These are phyloP conservation scores for Cheirogaleus major DNA, from an alignment of 2,797 vertebrate genomes.

Conservation along the genomic window DNA sequence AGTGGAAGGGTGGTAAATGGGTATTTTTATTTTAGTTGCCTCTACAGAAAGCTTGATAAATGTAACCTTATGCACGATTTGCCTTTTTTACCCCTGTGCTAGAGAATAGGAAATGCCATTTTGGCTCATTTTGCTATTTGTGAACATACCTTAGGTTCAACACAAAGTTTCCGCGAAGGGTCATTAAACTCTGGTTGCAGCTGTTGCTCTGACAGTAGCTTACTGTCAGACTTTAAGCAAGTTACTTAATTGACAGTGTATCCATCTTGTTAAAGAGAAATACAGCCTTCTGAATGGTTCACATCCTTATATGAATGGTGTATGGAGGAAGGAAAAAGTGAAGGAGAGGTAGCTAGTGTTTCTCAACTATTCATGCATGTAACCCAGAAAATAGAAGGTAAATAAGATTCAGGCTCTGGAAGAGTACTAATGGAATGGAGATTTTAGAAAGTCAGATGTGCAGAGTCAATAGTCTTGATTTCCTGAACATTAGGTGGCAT, in stretches of 20 bases:
- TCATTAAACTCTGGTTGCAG: neutral
- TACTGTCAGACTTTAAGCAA: neutral
- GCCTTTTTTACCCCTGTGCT: neutral
- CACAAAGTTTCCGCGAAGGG: neutral
- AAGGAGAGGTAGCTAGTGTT: neutral
- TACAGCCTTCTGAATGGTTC: neutral
- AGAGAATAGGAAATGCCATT: neutral
- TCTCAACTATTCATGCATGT: neutral
- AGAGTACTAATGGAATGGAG: neutral
- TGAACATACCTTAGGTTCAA: neutral
- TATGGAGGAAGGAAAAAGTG: neutral
- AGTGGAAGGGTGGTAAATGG: neutral
- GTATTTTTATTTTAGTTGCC: neutral
- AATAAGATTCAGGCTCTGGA: neutral
- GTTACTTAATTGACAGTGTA: neutral
- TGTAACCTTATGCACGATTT: neutral
- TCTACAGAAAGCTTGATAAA: neutral
- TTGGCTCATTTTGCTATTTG: neutral
- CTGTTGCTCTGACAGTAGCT: neutral
- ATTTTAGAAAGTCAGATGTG: neutral
- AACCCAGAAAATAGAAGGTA: neutral
- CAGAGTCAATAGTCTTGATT: neutral
- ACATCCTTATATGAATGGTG: neutral
- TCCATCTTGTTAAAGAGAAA: neutral
- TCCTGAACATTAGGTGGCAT: neutral